These are phyloP conservation scores for Allygus modestus DNA, from an alignment of 2,888 invertebrate genomes.

Conservation along the genomic window DNA sequence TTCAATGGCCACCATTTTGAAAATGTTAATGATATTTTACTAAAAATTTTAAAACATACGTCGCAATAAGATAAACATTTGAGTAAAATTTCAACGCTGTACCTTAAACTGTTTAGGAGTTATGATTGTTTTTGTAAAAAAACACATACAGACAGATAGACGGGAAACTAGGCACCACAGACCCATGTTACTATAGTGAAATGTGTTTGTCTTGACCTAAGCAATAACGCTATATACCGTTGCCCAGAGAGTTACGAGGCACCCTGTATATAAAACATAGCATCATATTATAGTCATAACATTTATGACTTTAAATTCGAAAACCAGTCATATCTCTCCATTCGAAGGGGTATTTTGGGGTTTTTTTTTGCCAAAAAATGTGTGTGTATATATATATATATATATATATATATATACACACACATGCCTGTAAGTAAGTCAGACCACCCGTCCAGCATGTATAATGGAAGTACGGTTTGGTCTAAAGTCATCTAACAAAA, in stretches of 20 bases:
- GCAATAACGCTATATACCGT: not conserved
- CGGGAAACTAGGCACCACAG: not conserved
- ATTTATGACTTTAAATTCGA: too few relatives aligned
- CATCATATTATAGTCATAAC: too few relatives aligned
- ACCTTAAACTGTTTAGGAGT: not conserved
- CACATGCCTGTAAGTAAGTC: too few relatives aligned
- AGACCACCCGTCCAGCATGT: too few relatives aligned
- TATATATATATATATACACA: too few relatives aligned
- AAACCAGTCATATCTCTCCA: too few relatives aligned
- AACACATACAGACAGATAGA: not conserved
- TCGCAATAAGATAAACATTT: not conserved
- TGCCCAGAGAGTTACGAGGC: not conserved
- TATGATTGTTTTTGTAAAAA: not conserved
- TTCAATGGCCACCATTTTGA: not conserved
- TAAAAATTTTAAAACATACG: not conserved
- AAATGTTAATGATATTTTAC: not conserved
- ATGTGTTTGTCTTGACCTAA: not conserved
- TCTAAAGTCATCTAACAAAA: too few relatives aligned
- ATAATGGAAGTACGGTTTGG: too few relatives aligned
- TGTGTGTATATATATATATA: too few relatives aligned
- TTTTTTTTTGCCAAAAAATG: too few relatives aligned
- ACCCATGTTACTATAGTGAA: not conserved
- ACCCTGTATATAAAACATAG: slow-evolving; percentile 2
- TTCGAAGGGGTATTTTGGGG: too few relatives aligned
- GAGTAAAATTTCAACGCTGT: not conserved